Evolutionary conservation across 2,113 vertebrate genomes (phyloP), one percentile per base, ranked within the genome.

Genomic region (Psammodynastes pulverulentus): DNA sequence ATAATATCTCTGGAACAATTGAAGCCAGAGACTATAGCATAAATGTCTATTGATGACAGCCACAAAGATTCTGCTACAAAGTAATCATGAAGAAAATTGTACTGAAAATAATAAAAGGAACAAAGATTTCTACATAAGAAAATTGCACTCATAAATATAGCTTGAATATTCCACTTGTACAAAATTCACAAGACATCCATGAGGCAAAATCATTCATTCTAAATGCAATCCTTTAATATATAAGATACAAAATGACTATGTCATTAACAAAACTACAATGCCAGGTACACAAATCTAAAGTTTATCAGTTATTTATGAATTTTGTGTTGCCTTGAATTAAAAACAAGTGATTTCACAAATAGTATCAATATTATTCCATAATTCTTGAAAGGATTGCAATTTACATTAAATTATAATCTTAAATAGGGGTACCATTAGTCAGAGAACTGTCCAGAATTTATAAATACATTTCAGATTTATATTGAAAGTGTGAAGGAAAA

Each of bases 251-350:
- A 87, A 87, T 87, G 62, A 54, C 89, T 94, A 89, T 95, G 92
- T 94, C 43, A 94, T 94, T 95, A 52, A 91, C 51, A 93, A 93
- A 89, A 89, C 67, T 39, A 89, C 53, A 92, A 92, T n/a, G 92
- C 23, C 13, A 84, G 58, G 26, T 21, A 72, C 24, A 12, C 91
- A 72, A 3, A 29, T 95, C 23, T 92, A 94, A 95, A 85, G 89
- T 92, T 85, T 94, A 89, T 89, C 91, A 95, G 86, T 87, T 93
- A 92, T 94, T 94, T 95, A 89, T 88, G 84, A n/a, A 92, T 52
- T 94, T 54, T 93, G 91, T 72, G 89, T 46, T 91, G 91, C 13
- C 93, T 94, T 96, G 84, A 89, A 87, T 26, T 91, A 90, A 93
- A 91, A 94, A 72, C n/a, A 91, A 72, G 89, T 95, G 84, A 51